Percentiles rank a stretch among this genome's conserved stretches.
phyloP scores from a whole-genome alignment of 2,888 invertebrate genomes.

The Microplitis deprimator region DNA sequence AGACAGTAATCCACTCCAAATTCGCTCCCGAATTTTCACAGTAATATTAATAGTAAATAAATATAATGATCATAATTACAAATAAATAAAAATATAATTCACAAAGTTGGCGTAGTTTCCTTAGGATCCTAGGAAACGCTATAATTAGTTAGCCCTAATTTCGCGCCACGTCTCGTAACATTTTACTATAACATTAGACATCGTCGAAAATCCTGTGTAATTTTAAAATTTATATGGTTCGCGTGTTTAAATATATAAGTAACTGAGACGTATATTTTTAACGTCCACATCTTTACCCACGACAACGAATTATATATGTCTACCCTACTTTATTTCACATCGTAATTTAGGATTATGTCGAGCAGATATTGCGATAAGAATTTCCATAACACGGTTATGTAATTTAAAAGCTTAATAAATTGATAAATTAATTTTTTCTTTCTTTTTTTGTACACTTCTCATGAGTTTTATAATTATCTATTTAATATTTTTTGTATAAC shows the following conservation, averaged over 20 bases:
- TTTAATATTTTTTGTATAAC: no score
- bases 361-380: not conserved
- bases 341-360: not conserved
- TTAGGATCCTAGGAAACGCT: conserved; percentile 21
- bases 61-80: not conserved
- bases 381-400: not conserved
- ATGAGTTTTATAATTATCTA: no score
- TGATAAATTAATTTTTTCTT: no score
- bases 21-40: no score
- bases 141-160: conserved; percentile 22
- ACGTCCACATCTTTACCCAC: not conserved
- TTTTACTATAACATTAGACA: not conserved
- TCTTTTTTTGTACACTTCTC: no score
- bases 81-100: conserved; percentile 14
- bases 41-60: not conserved
- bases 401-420: not conserved
- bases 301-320: not conserved
- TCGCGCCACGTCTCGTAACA: not conserved
- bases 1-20: no score
- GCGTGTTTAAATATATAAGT: not conserved
- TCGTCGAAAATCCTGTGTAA: conserved; percentile 2
- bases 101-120: conserved; percentile 21
- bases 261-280: not conserved
- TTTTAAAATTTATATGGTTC: conserved; percentile 4
- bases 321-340: not conserved